Base-by-base conservation (phyloP, 2,113 vertebrate species). In the Sphaerodactylus townsendi region DNA sequence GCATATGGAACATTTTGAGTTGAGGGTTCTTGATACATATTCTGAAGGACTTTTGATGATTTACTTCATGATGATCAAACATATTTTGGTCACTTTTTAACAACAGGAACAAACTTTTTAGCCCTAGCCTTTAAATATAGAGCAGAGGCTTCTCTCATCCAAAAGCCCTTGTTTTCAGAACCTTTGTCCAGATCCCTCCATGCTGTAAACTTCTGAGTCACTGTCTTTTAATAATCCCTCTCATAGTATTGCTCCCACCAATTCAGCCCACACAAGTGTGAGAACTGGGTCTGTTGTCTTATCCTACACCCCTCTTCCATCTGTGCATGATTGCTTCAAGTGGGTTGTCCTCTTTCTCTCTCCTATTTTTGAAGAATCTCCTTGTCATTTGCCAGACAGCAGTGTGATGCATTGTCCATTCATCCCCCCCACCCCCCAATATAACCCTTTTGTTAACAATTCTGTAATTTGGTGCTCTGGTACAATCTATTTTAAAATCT, bases 401-500 rank as follows among this genome's bases (percentile, higher is more conserved):
- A 78, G 8, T 85, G 90, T 78, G 84, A 91, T 73, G 53, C 77
- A 68, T 64, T 14, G 7, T 1, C 0, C 74, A 78, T 85, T 81
- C 87, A 85, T 78, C 79, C 88, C 19, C 74, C 30, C 37, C 30
- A 64, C 39, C 86, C n/a, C n/a, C n/a, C n/a, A n/a, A 82, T 82
- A 86, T 88, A 91, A 82, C 64, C 56, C 81, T 86, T 93, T 84
- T 56, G 68, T 77, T 81, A 79, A 73, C 64, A 65, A 13, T 74
- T 86, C 0, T 0, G 0, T 0, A 0, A 53, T 46, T 0, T 0
- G 37, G 66, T 81, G 71, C 79, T 77, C 39, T 66, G 81, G 76
- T 50, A 75, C 2, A 0, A 33, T 46, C 53, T 1, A 80, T 82
- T 90, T 33, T 46, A 68, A 86, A 81, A 56, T 35, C 21, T 17